A percentile compares a stretch with the other conserved stretches of the same genome.
Evolutionary conservation across 2,797 vertebrate genomes (phyloP).

Genomic region (Catostomus latipinnis): DNA sequence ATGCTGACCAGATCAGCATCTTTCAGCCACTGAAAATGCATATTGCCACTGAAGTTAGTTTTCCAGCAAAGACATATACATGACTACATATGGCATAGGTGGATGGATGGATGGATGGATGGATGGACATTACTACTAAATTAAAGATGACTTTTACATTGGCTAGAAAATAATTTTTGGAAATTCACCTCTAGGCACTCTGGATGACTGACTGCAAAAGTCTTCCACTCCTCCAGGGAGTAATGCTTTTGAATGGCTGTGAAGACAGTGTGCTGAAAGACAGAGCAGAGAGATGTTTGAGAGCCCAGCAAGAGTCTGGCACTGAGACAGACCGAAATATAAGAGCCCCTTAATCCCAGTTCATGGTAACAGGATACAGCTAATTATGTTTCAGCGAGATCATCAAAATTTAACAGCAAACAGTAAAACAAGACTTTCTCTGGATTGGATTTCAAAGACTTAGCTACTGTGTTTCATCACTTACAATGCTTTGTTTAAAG

Average conservation of each 20-base stretch:
- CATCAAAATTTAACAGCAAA: background rate
- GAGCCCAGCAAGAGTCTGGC: constrained; percentile 8
- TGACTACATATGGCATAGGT: too few species aligned
- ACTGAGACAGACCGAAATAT: constrained; percentile 11
- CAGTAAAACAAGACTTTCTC: constrained; percentile 1
- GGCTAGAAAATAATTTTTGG: background rate
- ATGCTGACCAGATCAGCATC: too few species aligned
- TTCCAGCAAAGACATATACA: too few species aligned
- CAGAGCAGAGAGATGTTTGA: background rate
- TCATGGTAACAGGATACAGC: constrained; percentile 55
- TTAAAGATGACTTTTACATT: background rate
- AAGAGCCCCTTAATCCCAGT: constrained; percentile 31
- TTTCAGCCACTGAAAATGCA: too few species aligned
- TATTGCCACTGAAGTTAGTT: too few species aligned
- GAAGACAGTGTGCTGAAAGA: constrained; percentile 89
- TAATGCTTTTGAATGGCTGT: constrained; percentile 98
- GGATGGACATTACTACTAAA: background rate
- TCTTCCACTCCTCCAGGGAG: constrained; percentile 92
- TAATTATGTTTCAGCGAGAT: constrained; percentile 28
- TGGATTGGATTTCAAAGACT: too few species aligned
- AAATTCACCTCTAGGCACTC: constrained; percentile 92
- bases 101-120: too few species aligned
- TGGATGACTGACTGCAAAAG: constrained; percentile 87
- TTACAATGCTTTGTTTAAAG: constrained; percentile 19
- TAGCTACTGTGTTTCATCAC: background rate